These are phyloP conservation scores for Lepidocolaptes lacrymiger DNA, from an alignment of 2,797 vertebrate species.

Conservation along the genomic window DNA sequence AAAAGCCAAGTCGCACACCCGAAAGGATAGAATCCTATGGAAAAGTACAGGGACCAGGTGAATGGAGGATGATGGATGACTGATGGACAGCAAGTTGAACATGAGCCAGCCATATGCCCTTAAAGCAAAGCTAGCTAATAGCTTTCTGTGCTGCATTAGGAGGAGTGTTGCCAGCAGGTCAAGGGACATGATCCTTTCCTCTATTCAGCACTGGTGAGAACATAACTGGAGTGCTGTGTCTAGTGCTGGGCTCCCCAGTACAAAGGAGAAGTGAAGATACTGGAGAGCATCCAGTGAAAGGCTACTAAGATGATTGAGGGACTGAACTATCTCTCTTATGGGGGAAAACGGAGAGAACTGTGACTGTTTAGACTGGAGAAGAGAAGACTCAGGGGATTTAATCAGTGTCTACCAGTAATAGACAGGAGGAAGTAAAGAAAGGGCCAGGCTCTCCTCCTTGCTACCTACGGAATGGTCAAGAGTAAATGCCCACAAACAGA, in stretches of 20 bases:
- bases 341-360: not conserved
- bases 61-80: accelerated
- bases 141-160: not conserved
- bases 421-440: not conserved
- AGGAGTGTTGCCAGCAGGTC: not conserved
- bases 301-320: not conserved
- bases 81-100: not conserved
- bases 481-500: not conserved
- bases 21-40: not conserved
- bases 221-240: not conserved
- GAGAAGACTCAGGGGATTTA: not conserved
- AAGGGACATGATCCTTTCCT: not conserved
- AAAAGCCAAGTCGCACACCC: not conserved
- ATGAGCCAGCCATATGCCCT: not conserved
- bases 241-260: not conserved
- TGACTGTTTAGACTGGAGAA: not conserved
- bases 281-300: not conserved
- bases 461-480: not conserved
- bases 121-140: not conserved
- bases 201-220: not conserved
- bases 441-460: not conserved
- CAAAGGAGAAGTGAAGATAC: not conserved
- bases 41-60: not conserved
- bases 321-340: not conserved
- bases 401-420: not conserved